phyloP scores from a whole-genome alignment of 2,888 invertebrate species.

The Leptopterna dolabrata region DNA sequence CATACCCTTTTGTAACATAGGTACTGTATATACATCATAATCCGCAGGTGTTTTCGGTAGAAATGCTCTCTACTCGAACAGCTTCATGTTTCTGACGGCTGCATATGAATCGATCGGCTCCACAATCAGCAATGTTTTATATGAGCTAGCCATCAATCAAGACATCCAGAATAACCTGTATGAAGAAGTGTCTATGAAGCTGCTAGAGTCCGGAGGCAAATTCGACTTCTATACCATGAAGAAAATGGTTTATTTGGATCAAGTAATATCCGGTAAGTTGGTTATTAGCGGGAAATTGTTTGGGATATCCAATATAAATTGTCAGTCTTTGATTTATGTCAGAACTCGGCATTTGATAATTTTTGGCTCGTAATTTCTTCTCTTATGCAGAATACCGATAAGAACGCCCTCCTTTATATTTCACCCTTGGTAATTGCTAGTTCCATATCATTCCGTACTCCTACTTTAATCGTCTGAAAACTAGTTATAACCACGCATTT shows the following conservation, averaged over 20 bases:
- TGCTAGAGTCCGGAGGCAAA: conserved; percentile 67
- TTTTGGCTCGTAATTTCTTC: no score
- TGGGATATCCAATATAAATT: no score
- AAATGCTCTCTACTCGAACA: conserved; percentile 63
- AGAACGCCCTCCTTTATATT: no score
- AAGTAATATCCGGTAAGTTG: conserved; percentile 69
- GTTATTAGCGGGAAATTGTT: no score
- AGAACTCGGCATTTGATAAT: no score
- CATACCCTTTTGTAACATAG: no score
- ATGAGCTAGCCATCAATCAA: conserved; percentile 70
- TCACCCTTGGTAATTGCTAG: no score
- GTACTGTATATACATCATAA: not conserved
- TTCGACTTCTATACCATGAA: conserved; percentile 71
- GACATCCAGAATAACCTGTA: conserved; percentile 69
- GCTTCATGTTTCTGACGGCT: conserved; percentile 72
- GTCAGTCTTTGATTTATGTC: no score
- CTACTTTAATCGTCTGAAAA: no score
- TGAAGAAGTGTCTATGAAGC: conserved; percentile 67
- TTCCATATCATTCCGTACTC: no score
- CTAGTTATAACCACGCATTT: no score
- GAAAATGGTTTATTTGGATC: conserved; percentile 72
- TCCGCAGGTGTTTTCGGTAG: conserved; percentile 12
- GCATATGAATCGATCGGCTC: conserved; percentile 76
- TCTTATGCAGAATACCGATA: no score
- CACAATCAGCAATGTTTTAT: conserved; percentile 71